These are phyloP conservation scores for Gobio gobio DNA, from an alignment of 2,113 vertebrate genomes.

Conservation along the genomic window DNA sequence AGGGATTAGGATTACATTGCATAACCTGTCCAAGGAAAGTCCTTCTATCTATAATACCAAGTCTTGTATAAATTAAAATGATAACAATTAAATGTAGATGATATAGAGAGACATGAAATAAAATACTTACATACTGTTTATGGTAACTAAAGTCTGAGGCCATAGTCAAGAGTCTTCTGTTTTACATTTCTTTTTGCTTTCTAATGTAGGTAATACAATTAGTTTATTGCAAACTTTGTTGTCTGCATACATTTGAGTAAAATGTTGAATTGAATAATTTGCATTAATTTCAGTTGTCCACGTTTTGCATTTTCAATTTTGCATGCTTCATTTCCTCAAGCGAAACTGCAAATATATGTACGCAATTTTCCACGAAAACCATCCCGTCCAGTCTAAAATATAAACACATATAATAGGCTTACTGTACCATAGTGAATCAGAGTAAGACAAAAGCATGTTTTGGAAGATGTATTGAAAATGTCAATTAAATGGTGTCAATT, in stretches of 20 bases:
- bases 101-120: not conserved
- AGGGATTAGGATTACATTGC: not conserved
- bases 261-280: not conserved
- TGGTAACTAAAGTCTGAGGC: not conserved
- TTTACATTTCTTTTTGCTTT: not conserved
- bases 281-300: not conserved
- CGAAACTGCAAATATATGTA: not conserved
- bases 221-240: not conserved
- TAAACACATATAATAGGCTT: no score
- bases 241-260: not conserved
- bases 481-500: no score
- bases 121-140: not conserved
- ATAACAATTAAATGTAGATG: not conserved
- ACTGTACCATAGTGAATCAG: no score
- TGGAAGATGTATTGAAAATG: no score
- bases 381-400: no score
- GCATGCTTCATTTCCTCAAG: not conserved
- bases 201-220: not conserved
- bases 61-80: not conserved
- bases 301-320: not conserved
- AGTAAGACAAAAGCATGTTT: no score
- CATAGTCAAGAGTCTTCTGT: not conserved
- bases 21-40: not conserved
- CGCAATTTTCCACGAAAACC: no score
- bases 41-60: not conserved